Evolutionary conservation across 2,888 invertebrate genomes (phyloP).

Genomic region (Bembecia ichneumoniformis): DNA sequence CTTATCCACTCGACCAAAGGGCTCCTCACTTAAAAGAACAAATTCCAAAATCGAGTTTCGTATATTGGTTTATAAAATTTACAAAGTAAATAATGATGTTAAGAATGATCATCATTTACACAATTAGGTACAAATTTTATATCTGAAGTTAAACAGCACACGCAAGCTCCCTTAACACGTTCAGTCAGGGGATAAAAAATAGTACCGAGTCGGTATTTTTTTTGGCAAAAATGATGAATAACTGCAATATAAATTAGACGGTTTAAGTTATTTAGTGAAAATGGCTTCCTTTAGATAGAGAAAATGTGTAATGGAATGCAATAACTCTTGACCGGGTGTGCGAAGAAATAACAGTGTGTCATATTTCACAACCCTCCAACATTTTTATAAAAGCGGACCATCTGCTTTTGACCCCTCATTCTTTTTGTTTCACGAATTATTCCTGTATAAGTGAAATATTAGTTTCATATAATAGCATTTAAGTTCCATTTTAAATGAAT

Average conservation of each 20-base stretch:
- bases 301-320: slow-evolving; percentile 72
- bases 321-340: slow-evolving; percentile 73
- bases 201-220: no score
- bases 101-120: no score
- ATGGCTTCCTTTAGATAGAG: slow-evolving; percentile 72
- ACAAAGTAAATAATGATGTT: no score
- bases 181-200: no score
- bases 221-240: background rate
- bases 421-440: slow-evolving; percentile 70
- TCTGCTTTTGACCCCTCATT: slow-evolving; percentile 73
- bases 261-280: slow-evolving; percentile 66
- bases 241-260: slow-evolving; percentile 46
- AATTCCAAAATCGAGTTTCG: no score
- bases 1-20: no score
- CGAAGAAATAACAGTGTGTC: slow-evolving; percentile 73
- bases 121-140: no score
- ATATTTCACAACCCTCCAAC: slow-evolving; percentile 73
- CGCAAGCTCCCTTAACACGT: no score
- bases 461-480: background rate
- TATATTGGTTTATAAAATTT: no score
- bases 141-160: no score
- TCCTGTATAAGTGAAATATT: slow-evolving; percentile 60
- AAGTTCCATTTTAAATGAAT: background rate
- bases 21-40: no score
- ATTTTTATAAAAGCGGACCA: slow-evolving; percentile 72